Percentiles rank a stretch among this genome's conserved stretches.
These are phyloP conservation scores for Melanostigma gelatinosum DNA, from an alignment of 2,113 vertebrate genomes.

Conservation along the genomic window DNA sequence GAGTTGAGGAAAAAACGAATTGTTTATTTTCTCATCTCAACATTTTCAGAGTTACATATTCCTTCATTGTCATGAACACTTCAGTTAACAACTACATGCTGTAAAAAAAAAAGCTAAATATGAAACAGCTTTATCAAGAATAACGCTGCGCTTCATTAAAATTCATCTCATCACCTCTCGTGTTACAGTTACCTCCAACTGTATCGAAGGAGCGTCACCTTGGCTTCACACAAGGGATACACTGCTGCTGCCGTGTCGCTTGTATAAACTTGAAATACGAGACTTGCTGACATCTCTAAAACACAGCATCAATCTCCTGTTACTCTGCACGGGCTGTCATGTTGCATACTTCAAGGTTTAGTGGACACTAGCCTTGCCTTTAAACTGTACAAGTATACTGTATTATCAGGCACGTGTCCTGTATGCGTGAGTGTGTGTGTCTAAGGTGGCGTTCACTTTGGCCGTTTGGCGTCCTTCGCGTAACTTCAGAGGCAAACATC, in stretches of 20 bases:
- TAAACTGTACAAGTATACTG: background rate
- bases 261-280: background rate
- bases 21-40: background rate
- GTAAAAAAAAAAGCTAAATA: background rate
- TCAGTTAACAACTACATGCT: background rate
- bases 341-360: background rate
- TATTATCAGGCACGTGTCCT: background rate
- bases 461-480: background rate
- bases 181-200: background rate
- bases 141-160: background rate
- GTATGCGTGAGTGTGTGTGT: slow-evolving; percentile 21
- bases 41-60: background rate
- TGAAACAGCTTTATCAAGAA: background rate
- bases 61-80: background rate
- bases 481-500: background rate
- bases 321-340: background rate
- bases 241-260: background rate
- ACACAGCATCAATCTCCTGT: background rate
- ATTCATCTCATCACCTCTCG: no score
- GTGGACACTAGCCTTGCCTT: background rate
- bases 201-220: background rate
- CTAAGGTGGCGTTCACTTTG: background rate
- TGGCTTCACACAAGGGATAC: background rate
- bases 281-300: slow-evolving; percentile 3
- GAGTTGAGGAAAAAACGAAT: background rate